Conservation (phyloP, 2,888 invertebrate genomes). For the Oscheius myriophilus region DNA sequence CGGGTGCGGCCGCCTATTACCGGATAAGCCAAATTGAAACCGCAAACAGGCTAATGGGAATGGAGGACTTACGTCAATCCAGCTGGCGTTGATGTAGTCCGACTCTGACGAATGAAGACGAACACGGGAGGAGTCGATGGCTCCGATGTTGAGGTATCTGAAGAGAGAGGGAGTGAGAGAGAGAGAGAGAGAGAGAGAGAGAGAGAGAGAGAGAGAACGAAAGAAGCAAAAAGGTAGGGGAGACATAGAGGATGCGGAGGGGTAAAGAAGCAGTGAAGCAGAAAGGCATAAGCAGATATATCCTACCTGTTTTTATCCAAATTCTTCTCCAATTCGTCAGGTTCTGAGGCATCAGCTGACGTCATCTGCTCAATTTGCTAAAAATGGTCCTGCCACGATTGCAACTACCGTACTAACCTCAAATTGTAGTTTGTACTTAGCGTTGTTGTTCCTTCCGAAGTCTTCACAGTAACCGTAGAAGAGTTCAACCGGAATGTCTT, state of each 20-base stretch:
- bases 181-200: neutral
- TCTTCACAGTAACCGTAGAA: constrained; percentile 68
- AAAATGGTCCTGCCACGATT: neutral
- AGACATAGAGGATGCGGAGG: too few species aligned
- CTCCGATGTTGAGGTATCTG: constrained; percentile 67
- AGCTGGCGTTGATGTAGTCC: constrained; percentile 60
- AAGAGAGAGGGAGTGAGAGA: too few species aligned
- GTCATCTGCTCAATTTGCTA: constrained; percentile 32
- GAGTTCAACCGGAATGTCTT: constrained; percentile 61
- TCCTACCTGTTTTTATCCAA: constrained; percentile 32
- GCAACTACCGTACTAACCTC: constrained; percentile 43
- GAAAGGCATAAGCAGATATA: too few species aligned
- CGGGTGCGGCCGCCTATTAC: constrained; percentile 13
- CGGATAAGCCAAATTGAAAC: constrained; percentile 27
- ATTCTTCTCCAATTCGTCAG: constrained; percentile 42
- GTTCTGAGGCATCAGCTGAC: constrained; percentile 24
- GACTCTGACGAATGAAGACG: constrained; percentile 47
- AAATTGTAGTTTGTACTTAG: constrained; percentile 52
- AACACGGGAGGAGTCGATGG: constrained; percentile 62
- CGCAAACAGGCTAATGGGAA: constrained; percentile 19
- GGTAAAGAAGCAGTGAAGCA: too few species aligned
- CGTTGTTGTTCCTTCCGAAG: constrained; percentile 36
- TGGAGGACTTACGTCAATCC: constrained; percentile 51
- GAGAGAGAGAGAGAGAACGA: too few species aligned
- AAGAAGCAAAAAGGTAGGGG: too few species aligned